Conservation (phyloP, 2,113 vertebrate genomes). For the Leptobrachium leishanense region DNA sequence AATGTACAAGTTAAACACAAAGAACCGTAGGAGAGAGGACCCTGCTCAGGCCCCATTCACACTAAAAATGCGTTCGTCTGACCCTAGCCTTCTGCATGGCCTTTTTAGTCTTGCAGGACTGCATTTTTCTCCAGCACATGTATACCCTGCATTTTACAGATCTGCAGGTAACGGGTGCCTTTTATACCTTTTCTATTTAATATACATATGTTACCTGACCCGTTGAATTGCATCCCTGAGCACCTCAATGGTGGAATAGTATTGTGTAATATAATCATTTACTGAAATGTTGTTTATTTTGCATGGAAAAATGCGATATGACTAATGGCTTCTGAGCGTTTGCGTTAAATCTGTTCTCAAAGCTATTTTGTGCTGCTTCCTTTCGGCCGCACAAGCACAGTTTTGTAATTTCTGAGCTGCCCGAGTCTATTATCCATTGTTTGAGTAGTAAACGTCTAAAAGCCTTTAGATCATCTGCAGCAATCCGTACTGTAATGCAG, state of each 20-base stretch:
- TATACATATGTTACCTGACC: background rate
- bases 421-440: constrained; percentile 40
- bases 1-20: no score
- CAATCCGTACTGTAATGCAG: constrained; percentile 41
- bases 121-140: no score
- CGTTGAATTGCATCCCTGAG: background rate
- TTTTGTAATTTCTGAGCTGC: constrained; percentile 36
- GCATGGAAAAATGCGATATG: constrained; percentile 3
- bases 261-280: no score
- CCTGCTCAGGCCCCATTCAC: no score
- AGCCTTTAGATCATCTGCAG: constrained; percentile 29
- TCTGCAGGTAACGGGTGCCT: no score
- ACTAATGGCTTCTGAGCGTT: constrained; percentile 14
- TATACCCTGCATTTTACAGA: no score
- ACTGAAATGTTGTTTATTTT: no score
- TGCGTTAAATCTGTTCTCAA: constrained; percentile 21
- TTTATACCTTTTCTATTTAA: background rate
- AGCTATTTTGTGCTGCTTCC: constrained; percentile 28
- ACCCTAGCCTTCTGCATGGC: no score
- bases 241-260: background rate
- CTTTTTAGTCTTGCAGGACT: no score
- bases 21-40: no score
- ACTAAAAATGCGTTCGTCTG: no score
- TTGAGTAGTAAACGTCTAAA: constrained; percentile 31
- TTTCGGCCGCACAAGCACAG: constrained; percentile 28